Evolutionary conservation across 2,888 invertebrate genomes (phyloP).

Genomic region (Cryptops parisi): DNA sequence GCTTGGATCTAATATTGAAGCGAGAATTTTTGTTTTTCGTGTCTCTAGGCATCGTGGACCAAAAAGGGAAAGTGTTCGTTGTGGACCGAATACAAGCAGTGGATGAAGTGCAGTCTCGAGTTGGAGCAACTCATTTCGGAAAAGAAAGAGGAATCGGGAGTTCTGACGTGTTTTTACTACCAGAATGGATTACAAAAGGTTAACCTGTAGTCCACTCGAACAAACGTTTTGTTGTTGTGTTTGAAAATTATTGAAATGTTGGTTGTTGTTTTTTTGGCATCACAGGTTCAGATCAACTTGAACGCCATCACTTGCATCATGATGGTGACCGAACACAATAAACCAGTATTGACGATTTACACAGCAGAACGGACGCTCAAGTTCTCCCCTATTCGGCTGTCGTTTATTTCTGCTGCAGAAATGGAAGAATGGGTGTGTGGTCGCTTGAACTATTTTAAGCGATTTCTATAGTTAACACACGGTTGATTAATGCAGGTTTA

Average conservation of each 20-base stretch:
- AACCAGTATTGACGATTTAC: constrained; percentile 57
- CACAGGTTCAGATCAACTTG: constrained; percentile 41
- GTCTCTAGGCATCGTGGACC: constrained; percentile 49
- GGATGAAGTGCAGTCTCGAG: constrained; percentile 46
- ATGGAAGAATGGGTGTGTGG: constrained; percentile 67
- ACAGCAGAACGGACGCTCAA: constrained; percentile 46
- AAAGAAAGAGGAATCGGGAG: constrained; percentile 52
- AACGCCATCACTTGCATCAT: constrained; percentile 61
- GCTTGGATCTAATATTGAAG: too few relatives aligned
- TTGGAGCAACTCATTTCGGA: constrained; percentile 34
- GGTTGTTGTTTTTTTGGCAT: background rate
- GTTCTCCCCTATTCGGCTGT: constrained; percentile 46
- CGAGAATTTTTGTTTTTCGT: background rate
- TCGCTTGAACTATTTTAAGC: background rate
- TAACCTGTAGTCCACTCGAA: too few relatives aligned
- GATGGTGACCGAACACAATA: constrained; percentile 64
- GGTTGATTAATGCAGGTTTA: too few relatives aligned
- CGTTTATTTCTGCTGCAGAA: constrained; percentile 67
- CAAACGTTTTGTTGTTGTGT: too few relatives aligned
- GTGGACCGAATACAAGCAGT: constrained; percentile 21
- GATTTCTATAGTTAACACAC: too few relatives aligned
- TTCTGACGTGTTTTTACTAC: constrained; percentile 38
- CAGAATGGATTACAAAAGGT: background rate
- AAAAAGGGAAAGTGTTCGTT: constrained; percentile 47
- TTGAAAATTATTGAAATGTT: too few relatives aligned